phyloP scores from a whole-genome alignment of 2,113 vertebrate species.

The Psilopogon haemacephalus region DNA sequence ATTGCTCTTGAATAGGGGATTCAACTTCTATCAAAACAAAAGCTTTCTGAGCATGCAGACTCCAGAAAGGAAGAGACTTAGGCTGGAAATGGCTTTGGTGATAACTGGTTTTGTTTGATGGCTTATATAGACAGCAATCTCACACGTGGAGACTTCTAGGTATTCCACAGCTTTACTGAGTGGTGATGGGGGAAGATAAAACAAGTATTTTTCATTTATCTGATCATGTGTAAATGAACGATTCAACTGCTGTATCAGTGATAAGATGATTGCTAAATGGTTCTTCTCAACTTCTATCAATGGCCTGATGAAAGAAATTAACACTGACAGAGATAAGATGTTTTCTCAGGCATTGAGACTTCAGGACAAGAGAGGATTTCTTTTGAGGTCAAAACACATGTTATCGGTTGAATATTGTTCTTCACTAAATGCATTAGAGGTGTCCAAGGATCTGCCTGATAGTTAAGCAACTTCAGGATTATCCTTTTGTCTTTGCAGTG shows the following conservation, averaged over 20 bases:
- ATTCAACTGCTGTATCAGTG: neutral
- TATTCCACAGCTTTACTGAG: neutral
- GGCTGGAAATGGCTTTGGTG: constrained; percentile 60
- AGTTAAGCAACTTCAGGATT: constrained; percentile 14
- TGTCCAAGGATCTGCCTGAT: neutral
- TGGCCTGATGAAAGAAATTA: constrained; percentile 68
- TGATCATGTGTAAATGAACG: constrained; percentile 68
- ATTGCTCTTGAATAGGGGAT: neutral
- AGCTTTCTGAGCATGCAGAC: constrained; percentile 56
- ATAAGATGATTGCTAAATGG: constrained; percentile 69
- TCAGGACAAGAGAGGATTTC: constrained; percentile 29
- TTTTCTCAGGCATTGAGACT: constrained; percentile 46
- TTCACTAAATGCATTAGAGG: neutral
- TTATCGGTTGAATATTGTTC: constrained; percentile 3
- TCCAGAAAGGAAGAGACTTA: constrained; percentile 31
- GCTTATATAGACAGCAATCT: constrained; percentile 56
- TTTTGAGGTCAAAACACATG: constrained; percentile 7
- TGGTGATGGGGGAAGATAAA: constrained; percentile 54
- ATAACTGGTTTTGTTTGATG: constrained; percentile 11
- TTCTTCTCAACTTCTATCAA: constrained; percentile 64
- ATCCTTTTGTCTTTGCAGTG: neutral
- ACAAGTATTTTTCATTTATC: constrained; percentile 66
- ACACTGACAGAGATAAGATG: constrained; percentile 61
- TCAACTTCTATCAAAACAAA: constrained; percentile 68
- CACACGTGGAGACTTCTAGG: constrained; percentile 34